phyloP scores from a whole-genome alignment of 2,797 vertebrate genomes.

The Hirundo rustica region DNA sequence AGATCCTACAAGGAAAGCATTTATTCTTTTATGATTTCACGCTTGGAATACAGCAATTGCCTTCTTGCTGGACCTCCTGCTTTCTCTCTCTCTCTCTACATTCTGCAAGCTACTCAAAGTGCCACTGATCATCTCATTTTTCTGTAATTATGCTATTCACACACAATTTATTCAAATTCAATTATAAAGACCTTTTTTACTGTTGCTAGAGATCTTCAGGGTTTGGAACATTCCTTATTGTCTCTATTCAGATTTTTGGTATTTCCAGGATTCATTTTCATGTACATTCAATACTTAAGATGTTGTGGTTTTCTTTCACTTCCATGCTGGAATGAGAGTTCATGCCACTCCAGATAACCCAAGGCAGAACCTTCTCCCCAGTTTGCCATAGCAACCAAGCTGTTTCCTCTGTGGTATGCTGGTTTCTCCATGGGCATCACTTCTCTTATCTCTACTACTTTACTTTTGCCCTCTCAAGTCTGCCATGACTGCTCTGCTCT shows the following conservation, averaged over 20 bases:
- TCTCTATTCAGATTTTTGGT: not conserved
- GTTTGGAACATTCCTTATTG: not conserved
- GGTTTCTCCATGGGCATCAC: not conserved
- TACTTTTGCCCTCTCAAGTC: not conserved
- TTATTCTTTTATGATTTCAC: conserved; percentile 24
- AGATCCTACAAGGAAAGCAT: not conserved
- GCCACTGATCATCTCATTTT: not conserved
- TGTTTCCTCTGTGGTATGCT: not conserved
- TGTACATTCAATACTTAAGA: not conserved
- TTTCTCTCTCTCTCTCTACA: not conserved
- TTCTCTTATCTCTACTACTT: not conserved
- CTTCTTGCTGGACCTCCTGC: not conserved
- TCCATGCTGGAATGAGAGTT: not conserved
- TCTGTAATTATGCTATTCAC: not conserved
- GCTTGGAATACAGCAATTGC: not conserved
- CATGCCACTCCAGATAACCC: not conserved
- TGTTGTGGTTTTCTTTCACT: not conserved
- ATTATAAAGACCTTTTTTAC: not conserved
- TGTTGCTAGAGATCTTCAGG: not conserved
- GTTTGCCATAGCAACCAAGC: rapidly evolving
- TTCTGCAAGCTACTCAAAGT: not conserved
- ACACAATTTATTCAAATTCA: not conserved
- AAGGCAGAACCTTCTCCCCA: not conserved
- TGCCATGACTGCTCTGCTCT: not conserved
- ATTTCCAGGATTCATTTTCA: not conserved